Percentiles rank a stretch among this genome's conserved stretches.
phyloP scores from a whole-genome alignment of 2,888 invertebrate genomes.

The Andrena fulva region DNA sequence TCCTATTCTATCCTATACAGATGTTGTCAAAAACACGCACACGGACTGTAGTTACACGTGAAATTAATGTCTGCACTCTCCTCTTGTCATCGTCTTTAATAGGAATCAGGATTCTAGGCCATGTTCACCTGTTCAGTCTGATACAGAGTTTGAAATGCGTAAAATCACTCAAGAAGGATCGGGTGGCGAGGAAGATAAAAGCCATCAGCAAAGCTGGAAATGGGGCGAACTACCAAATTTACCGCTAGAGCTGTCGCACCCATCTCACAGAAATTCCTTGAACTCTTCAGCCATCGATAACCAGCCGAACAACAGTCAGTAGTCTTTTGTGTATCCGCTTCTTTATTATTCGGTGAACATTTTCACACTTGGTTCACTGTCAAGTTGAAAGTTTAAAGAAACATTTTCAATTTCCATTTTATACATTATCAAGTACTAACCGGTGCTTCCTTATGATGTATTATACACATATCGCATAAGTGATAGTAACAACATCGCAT shows the following conservation, averaged over 20 bases:
- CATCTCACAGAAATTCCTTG: constrained; percentile 75
- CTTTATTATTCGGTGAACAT: background rate
- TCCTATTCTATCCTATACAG: background rate
- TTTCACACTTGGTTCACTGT: background rate
- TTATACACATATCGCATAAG: background rate
- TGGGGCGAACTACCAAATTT: constrained; percentile 94
- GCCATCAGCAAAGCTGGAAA: constrained; percentile 91
- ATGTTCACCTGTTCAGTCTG: constrained; percentile 95
- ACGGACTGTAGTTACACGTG: background rate
- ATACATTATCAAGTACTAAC: constrained; percentile 26
- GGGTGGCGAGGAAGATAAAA: constrained; percentile 80
- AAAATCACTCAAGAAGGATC: constrained; percentile 85
- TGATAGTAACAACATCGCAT: background rate
- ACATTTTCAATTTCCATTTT: background rate
- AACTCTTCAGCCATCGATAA: constrained; percentile 71
- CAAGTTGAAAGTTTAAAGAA: background rate
- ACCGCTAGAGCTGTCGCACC: constrained; percentile 77
- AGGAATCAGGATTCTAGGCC: constrained; percentile 88
- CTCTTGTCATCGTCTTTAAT: constrained; percentile 45
- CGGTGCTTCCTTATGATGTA: background rate
- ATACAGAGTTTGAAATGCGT: constrained; percentile 94
- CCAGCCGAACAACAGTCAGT: constrained; percentile 79
- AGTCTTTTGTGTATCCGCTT: constrained; percentile 3
- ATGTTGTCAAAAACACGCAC: background rate
- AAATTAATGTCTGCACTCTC: constrained; percentile 19